Evolutionary conservation across 2,113 vertebrate species (phyloP).

Genomic region (Phocoena sinus): DNA sequence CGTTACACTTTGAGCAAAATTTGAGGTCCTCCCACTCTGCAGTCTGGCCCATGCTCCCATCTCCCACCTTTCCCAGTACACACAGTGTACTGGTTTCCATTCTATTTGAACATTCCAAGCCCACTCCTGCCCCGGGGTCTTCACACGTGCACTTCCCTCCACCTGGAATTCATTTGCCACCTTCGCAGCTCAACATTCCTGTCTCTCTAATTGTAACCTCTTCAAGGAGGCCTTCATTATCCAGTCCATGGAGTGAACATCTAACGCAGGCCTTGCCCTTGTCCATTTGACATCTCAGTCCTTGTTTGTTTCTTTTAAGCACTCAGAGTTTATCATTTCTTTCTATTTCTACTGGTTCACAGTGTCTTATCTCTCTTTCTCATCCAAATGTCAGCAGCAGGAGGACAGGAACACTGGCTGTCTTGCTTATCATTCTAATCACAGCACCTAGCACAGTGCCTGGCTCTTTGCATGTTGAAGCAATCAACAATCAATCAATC

Average conservation of each 20-base stretch:
- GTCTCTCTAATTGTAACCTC: neutral
- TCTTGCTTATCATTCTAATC: neutral
- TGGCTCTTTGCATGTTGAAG: accelerated
- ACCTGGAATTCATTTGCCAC: neutral
- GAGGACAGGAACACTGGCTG: neutral
- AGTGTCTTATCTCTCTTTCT: neutral
- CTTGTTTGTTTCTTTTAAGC: neutral
- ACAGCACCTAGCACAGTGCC: neutral
- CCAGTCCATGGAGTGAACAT: neutral
- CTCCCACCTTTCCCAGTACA: neutral
- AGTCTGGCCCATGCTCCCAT: neutral
- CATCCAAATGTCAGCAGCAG: too few species aligned
- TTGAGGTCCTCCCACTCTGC: neutral
- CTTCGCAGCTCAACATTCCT: too few species aligned
- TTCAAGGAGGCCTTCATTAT: neutral
- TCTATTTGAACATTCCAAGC: neutral
- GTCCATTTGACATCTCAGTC: neutral
- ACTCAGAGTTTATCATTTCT: too few species aligned
- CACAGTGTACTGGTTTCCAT: neutral
- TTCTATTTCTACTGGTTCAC: neutral
- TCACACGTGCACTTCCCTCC: accelerated
- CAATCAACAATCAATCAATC: neutral
- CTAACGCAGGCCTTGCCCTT: accelerated
- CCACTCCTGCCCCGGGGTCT: neutral
- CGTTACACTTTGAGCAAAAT: neutral